These are phyloP conservation scores for Staurois parvus DNA, from an alignment of 2,797 vertebrate species.

Conservation along the genomic window DNA sequence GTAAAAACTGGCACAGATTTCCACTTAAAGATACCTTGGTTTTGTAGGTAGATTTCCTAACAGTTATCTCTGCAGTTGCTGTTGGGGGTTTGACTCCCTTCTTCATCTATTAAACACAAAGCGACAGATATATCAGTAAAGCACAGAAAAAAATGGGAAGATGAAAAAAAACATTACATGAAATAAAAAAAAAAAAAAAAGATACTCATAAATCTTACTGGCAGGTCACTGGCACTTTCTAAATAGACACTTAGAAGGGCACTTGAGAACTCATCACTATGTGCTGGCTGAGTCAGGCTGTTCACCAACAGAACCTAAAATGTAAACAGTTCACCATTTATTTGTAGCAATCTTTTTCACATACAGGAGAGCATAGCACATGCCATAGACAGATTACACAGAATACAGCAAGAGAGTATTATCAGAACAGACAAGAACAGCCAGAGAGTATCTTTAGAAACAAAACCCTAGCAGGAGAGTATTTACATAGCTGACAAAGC, in stretches of 20 bases:
- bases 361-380: background rate
- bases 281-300: constrained; percentile 82
- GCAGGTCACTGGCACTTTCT: constrained; percentile 86
- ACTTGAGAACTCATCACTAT: constrained; percentile 82
- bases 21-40: constrained; percentile 80
- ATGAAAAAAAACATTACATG: background rate
- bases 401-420: background rate
- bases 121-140: background rate
- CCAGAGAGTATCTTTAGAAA: no score
- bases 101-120: constrained; percentile 77
- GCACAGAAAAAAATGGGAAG: background rate
- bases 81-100: constrained; percentile 88
- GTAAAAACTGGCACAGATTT: background rate
- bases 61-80: constrained; percentile 77
- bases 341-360: background rate
- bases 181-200: background rate
- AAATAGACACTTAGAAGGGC: constrained; percentile 87
- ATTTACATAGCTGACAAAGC: no score
- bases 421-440: background rate
- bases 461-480: no score
- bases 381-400: no score
- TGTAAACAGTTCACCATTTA: background rate
- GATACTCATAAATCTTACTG: constrained; percentile 74
- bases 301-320: constrained; percentile 85
- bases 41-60: constrained; percentile 77